These are phyloP conservation scores for Acanthornis magna DNA, from an alignment of 2,797 vertebrate species.

Conservation along the genomic window DNA sequence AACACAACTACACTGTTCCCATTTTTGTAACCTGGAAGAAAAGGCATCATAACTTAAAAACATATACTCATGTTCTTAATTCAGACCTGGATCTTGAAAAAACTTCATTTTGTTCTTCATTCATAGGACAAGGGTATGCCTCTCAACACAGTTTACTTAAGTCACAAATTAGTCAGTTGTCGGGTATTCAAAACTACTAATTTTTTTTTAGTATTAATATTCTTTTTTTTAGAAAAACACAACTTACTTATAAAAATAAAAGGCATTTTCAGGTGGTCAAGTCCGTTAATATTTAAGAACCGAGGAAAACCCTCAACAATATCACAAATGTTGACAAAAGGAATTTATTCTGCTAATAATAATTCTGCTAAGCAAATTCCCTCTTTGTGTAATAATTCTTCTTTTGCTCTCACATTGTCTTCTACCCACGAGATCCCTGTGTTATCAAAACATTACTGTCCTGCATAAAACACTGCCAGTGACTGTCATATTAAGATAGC, in stretches of 20 bases:
- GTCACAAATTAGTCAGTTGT: background rate
- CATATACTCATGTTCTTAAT: background rate
- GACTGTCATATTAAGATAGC: background rate
- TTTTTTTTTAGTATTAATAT: background rate
- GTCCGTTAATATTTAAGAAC: background rate
- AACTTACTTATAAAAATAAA: background rate
- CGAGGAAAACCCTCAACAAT: background rate
- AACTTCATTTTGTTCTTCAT: background rate
- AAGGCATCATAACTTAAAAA: background rate
- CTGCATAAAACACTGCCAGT: background rate
- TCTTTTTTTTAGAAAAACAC: background rate
- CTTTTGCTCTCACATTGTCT: background rate
- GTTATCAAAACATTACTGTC: background rate
- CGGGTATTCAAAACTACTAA: background rate
- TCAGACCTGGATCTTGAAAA: background rate
- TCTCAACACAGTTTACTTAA: background rate
- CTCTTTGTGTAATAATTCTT: background rate
- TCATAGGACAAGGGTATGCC: background rate
- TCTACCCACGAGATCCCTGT: background rate
- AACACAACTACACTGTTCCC: background rate
- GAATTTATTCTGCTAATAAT: background rate
- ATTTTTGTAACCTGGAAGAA: background rate
- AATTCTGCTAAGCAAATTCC: background rate
- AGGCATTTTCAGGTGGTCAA: background rate
- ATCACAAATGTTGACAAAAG: background rate